Evolutionary conservation across 1,140 invertebrate species (phyloP), one percentile per base, ranked within the genome.

Genomic region (Myzus persicae): DNA sequence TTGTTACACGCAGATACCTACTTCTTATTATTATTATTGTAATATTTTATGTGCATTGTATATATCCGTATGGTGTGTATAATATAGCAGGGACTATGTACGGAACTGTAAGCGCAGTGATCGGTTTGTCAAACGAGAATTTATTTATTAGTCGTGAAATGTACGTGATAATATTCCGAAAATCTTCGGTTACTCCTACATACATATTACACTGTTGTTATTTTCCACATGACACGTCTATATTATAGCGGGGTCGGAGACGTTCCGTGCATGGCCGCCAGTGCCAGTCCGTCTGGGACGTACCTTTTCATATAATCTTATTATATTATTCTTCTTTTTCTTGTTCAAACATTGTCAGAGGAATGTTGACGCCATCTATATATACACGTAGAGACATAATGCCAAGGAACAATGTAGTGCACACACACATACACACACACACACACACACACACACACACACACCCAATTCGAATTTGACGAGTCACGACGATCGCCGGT

Each of bases 351-450:
- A 91, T 81, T 76, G 31, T 81, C 44, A 0, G 38, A 91, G 59
- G 90, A 91, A 91, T 91, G 38, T 91, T 91, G 90, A 91, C 90
- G 90, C 90, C 90, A 46, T 67, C 31, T 42, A 90, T 54, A 91
- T 59, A 59, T 11, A 31, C 87, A 22, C 11, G 31, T 67, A 81
- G 11, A 91, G 81, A 5, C 36, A 48, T 81, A n/a, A 40, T n/a
- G 59, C 38, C 6, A 18, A 22, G 24, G 59, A 91, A 91, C 59
- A 91, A 90, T 90, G 38, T 42, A 40, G 22, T n/a, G 44, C 20
- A 5, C 82, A 36, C n/a, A 18, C 5, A 11, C 2, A 48, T 2
- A 90, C 48, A n/a, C 36, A 90, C 88, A n/a, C n/a, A n/a, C 42
- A 42, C 42, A 4, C n/a, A n/a, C 42, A 44, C 42, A 44, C 42